Evolutionary conservation across 1,140 invertebrate genomes (phyloP), one percentile per base, ranked within the genome.

Genomic region (Macrotrachela quadricornifera): DNA sequence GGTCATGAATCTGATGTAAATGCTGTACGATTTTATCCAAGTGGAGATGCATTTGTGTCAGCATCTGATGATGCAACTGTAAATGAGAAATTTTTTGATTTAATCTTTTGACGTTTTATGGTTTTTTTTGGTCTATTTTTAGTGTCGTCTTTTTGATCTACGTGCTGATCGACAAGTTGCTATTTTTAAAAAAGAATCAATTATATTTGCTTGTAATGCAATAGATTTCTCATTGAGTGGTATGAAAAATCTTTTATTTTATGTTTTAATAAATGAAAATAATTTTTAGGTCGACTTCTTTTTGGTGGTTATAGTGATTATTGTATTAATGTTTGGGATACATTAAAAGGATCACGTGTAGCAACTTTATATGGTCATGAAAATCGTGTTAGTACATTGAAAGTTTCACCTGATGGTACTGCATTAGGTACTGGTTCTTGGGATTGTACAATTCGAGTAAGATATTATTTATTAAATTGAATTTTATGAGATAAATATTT

Each of bases 281-380:
- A 30, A 4, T 30, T 30, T 2, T 41, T 60, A 81, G 83, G 90
- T 18, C 81, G 91, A 14, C 71, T 96, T 49, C 73, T 96, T 57
- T 96, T 97, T 74, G 90, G 90, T 57, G 94, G 91, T 47, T 97
- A 97, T 73, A 91, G 91, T 70, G 94, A 99, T 72, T 94, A 97
- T 68, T 94, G 88, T 16, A 83, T 96, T 18, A 90, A 95, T 72
- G 81, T 94, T 14, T 99, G 94, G 94, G 94, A 99, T 72, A 86
- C 87, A 15, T 70, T 99, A 37, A 96, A 96, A 65, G 90, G 81
- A 64, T 77, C 78, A 49, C 75, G 94, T 52, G 79, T 94, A 14
- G 81, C 81, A 63, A 78, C 95, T 55, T 73, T 97, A 21, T 94
- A 92, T 66, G 91, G 90, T 1, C 94, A 99, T 71, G 94, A 99